These are phyloP conservation scores for Diplodus puntazzo DNA, from an alignment of 2,797 vertebrate genomes.

Conservation along the genomic window DNA sequence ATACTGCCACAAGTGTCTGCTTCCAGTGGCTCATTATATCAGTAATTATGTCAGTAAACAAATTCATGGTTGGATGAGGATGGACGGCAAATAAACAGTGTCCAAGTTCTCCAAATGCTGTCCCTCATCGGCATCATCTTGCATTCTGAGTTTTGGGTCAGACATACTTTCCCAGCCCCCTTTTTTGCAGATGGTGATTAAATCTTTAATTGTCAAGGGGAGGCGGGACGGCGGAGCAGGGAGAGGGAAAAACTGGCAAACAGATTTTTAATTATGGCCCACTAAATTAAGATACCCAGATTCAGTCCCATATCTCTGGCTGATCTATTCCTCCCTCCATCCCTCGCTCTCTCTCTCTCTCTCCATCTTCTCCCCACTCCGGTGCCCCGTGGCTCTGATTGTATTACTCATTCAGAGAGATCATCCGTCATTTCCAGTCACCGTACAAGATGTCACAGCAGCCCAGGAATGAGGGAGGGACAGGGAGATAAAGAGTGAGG, in stretches of 20 bases:
- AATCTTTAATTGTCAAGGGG: conserved; percentile 84
- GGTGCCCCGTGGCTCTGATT: conserved; percentile 76
- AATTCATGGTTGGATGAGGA: conserved; percentile 49
- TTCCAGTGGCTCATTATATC: conserved; percentile 41
- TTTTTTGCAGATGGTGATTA: conserved; percentile 85
- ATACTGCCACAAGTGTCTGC: conserved; percentile 21
- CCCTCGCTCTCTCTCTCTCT: conserved; percentile 24
- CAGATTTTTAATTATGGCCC: conserved; percentile 86
- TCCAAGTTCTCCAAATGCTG: conserved; percentile 41
- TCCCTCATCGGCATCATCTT: conserved; percentile 59
- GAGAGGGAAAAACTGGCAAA: conserved; percentile 79
- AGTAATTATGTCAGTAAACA: conserved; percentile 53
- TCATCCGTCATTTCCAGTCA: conserved; percentile 79
- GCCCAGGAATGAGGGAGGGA: conserved; percentile 38
- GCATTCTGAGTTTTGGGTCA: conserved; percentile 76
- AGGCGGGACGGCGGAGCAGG: conserved; percentile 67
- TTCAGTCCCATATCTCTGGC: conserved; percentile 71
- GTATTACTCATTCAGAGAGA: conserved; percentile 82
- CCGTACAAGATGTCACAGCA: conserved; percentile 64
- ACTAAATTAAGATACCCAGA: conserved; percentile 84
- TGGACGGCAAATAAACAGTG: conserved; percentile 40
- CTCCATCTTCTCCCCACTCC: conserved; percentile 28
- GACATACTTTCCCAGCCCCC: conserved; percentile 64
- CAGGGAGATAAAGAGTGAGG: conserved; percentile 26
- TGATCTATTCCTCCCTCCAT: conserved; percentile 70